A percentile compares a stretch with the other conserved stretches of the same genome.
These are phyloP conservation scores for Lepidurus apus DNA, from an alignment of 1,140 invertebrate genomes.

Conservation along the genomic window DNA sequence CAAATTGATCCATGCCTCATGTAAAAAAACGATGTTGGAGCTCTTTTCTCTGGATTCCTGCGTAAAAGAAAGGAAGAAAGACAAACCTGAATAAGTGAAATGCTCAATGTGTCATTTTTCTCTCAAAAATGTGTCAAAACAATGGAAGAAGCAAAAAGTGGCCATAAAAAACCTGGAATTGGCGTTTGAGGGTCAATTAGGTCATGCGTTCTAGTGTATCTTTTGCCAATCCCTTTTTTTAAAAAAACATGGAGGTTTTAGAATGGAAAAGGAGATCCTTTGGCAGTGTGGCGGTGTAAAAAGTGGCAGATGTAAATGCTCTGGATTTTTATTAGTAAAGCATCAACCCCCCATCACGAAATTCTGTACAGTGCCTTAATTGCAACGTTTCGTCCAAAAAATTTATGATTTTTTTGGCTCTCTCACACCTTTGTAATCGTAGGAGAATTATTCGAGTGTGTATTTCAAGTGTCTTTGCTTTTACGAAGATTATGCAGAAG, in stretches of 20 bases:
- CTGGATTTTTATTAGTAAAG: neutral
- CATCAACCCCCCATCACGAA: neutral
- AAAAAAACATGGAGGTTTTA: neutral
- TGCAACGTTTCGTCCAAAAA: constrained; percentile 8
- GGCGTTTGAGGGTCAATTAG: neutral
- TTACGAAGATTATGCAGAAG: neutral
- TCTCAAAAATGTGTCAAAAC: neutral
- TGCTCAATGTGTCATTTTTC: neutral
- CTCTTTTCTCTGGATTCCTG: neutral
- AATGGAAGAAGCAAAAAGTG: neutral
- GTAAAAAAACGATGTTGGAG: neutral
- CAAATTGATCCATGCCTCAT: constrained; percentile 5
- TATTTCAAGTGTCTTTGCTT: neutral
- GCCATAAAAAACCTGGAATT: neutral
- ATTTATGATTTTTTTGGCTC: neutral
- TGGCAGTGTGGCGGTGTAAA: neutral
- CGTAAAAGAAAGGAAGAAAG: neutral
- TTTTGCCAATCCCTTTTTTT: constrained; percentile 6
- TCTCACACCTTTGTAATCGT: neutral
- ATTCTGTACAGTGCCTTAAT: constrained; percentile 20
- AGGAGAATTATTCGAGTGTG: constrained; percentile 1
- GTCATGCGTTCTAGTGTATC: constrained; percentile 1
- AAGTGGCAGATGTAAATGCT: neutral
- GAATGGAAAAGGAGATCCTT: neutral
- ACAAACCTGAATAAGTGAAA: constrained; percentile 2